These are phyloP conservation scores for Lycaena phlaeas DNA, from an alignment of 2,888 invertebrate species.

Conservation along the genomic window DNA sequence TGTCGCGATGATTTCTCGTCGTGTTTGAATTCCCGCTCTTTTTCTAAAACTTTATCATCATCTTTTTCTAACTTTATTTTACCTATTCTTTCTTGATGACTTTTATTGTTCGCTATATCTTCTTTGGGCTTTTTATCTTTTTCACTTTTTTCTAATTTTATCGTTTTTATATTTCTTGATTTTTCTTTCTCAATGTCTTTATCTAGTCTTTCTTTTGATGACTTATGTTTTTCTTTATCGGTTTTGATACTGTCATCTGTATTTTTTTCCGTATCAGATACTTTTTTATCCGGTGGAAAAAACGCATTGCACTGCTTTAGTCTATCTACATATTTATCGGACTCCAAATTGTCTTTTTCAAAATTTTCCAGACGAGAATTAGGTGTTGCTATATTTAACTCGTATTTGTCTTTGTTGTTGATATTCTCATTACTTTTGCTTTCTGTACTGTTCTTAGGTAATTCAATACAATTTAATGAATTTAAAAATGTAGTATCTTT, in stretches of 20 bases:
- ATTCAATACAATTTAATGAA: conserved; percentile 34
- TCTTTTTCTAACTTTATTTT: conserved; percentile 39
- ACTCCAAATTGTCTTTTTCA: conserved; percentile 62
- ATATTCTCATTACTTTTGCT: conserved; percentile 33
- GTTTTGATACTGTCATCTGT: conserved; percentile 45
- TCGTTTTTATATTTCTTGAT: conserved; percentile 36
- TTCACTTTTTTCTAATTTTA: conserved; percentile 40
- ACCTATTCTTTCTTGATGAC: conserved; percentile 29
- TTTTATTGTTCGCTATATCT: conserved; percentile 31
- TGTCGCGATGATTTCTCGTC: conserved; percentile 55
- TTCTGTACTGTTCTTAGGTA: conserved; percentile 33
- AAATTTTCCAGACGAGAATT: conserved; percentile 34
- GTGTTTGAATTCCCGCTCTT: conserved; percentile 41
- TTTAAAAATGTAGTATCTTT: conserved; percentile 41
- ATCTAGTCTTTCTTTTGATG: conserved; percentile 44
- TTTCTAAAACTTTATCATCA: conserved; percentile 35
- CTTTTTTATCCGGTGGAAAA: conserved; percentile 32
- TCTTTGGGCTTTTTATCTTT: conserved; percentile 42
- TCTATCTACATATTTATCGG: conserved; percentile 48
- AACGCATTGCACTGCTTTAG: conserved; percentile 38
- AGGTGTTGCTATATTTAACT: conserved; percentile 26
- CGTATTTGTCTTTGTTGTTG: conserved; percentile 40
- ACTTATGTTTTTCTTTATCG: conserved; percentile 51
- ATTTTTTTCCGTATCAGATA: conserved; percentile 46
- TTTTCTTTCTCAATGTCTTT: conserved; percentile 55